Evolutionary conservation across 2,797 vertebrate species (phyloP), one percentile per base, ranked within the genome.

Genomic region (Vultur gryphus): DNA sequence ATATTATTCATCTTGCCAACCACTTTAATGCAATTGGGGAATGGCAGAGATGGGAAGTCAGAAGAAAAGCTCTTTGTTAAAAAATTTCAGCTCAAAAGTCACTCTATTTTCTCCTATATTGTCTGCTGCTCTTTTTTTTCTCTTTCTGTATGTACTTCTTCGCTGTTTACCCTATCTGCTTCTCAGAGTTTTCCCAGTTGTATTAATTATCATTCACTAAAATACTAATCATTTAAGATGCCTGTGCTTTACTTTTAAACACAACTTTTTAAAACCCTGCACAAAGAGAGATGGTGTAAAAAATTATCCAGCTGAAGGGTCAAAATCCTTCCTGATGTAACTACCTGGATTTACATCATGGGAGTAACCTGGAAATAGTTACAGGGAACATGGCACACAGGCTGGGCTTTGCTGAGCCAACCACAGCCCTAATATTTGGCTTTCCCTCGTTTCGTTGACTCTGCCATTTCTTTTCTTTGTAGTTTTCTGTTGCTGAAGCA

Each of bases 1-100:
- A 97, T 97, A 96, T 96, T 97, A 95, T 95, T 92, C 95, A 58
- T 93, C 95, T 95, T 95, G 97, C 96, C 96, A 97, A 95, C 91
- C 66, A 62, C 91, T 92, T 96, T 97, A 95, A 97, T 96, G 93
- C 94, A 97, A 96, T 95, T 95, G 97, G 95, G 94, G 92, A 94
- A 95, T 91, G 92, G 94, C 85, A 96, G 91, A 90, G 71, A 93
- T 93, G 91, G 85, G 93, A 95, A 92, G 71, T 67, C 87, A 91
- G 72, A 93, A 97, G 95, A 97, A 93, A 92, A 95, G 90, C 76
- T 89, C 83, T 96, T 96, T 97, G 94, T 96, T 96, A 76, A 86
- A 97, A 87, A 94, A 51, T 26, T 83, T 85, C 62, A 76, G 79
- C 91, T 95, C 90, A 95, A 73, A 93, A 90, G 76, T 91, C 24